These are phyloP conservation scores for Drosophila bocki DNA, from an alignment of 1,140 invertebrate genomes.

Conservation along the genomic window DNA sequence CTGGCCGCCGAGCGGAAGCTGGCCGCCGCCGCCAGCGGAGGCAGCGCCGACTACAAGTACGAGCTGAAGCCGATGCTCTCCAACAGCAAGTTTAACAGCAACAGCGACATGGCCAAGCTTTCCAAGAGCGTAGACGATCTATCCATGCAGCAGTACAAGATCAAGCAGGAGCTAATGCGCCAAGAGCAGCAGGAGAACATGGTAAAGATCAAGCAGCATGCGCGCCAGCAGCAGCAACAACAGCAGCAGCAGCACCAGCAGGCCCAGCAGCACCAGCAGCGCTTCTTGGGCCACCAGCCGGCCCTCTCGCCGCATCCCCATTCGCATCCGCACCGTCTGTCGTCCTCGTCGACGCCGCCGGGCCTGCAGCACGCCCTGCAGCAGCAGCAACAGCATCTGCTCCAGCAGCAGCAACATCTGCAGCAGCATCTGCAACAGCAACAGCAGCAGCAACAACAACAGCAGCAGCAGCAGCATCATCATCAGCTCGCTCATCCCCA, in stretches of 20 bases:
- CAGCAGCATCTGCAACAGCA: constrained; percentile 58
- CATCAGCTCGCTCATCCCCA: constrained; percentile 71
- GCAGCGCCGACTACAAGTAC: constrained; percentile 68
- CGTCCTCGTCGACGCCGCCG: constrained; percentile 66
- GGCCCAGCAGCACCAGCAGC: constrained; percentile 69
- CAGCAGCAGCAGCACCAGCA: constrained; percentile 65
- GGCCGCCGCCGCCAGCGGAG: constrained; percentile 69
- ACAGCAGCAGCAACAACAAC: constrained; percentile 54
- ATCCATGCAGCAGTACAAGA: constrained; percentile 78
- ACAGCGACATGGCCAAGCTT: constrained; percentile 74
- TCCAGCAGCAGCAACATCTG: constrained; percentile 62
- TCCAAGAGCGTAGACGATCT: constrained; percentile 82
- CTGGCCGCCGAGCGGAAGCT: constrained; percentile 70
- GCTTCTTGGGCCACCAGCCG: constrained; percentile 61
- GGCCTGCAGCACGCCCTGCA: constrained; percentile 76
- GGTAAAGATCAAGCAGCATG: constrained; percentile 78
- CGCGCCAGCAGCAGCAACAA: constrained; percentile 73
- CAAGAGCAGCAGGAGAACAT: constrained; percentile 82
- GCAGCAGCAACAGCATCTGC: constrained; percentile 66
- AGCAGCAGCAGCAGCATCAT: constrained; percentile 70
- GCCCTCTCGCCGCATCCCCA: constrained; percentile 72
- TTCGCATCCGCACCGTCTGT: constrained; percentile 66
- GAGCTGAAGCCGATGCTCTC: constrained; percentile 79
- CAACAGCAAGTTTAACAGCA: constrained; percentile 78
- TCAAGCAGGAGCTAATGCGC: constrained; percentile 71